Evolutionary conservation across 2,888 invertebrate genomes (phyloP).

Genomic region (Oeneis ivallda): DNA sequence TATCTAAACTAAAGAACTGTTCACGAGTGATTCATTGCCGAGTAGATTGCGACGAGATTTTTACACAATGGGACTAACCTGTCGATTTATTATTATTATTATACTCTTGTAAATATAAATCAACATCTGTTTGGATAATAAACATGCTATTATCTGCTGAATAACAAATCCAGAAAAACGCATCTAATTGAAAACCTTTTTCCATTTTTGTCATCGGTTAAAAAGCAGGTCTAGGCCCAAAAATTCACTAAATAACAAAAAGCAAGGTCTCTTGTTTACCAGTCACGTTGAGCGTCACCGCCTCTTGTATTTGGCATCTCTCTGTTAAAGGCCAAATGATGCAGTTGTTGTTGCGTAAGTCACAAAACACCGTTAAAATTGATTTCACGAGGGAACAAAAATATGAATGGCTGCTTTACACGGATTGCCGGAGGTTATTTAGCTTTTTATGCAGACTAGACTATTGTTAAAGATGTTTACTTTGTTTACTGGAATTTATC

Average conservation of each 20-base stretch:
- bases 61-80: too few species aligned
- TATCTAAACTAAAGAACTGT: too few species aligned
- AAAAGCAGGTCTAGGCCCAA: background rate
- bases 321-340: conserved; percentile 18
- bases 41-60: too few species aligned
- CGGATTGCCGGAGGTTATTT: conserved; percentile 2
- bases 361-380: conserved; percentile 20
- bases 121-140: too few species aligned
- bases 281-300: background rate
- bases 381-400: conserved; percentile 25
- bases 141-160: too few species aligned
- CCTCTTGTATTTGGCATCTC: background rate
- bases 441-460: conserved; percentile 3
- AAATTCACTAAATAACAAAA: background rate
- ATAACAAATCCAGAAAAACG: too few species aligned
- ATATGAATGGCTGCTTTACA: conserved; percentile 16
- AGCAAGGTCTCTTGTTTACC: background rate
- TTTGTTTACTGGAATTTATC: conserved; percentile 5
- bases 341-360: conserved; percentile 24
- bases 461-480: conserved; percentile 6
- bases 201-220: background rate
- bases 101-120: too few species aligned
- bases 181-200: too few species aligned
- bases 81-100: too few species aligned
- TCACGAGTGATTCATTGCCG: too few species aligned